Conservation (phyloP, 2,888 invertebrate species). For the Phorcus lineatus region DNA sequence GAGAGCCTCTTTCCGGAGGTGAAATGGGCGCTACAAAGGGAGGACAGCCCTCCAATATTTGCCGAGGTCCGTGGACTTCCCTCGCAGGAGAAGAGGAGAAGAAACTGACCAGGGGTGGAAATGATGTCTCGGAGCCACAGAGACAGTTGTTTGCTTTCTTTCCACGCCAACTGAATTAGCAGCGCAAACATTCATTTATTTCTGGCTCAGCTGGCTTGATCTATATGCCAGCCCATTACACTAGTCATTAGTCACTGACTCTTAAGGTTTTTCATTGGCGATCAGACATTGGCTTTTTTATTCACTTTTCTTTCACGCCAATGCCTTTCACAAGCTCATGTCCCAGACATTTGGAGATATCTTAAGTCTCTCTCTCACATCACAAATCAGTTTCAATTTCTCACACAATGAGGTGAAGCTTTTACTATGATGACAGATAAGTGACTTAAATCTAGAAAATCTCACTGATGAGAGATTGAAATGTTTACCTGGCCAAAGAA, state of each 20-base stretch:
- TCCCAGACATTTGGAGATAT: constrained; percentile 14
- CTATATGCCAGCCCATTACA: constrained; percentile 15
- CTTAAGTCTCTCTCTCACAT: constrained; percentile 8
- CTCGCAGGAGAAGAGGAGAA: constrained; percentile 5
- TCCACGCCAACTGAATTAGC: constrained; percentile 25
- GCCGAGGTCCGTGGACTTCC: constrained; percentile 15
- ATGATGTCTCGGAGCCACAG: constrained; percentile 23
- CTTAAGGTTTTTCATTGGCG: neutral
- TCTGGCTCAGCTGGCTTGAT: neutral
- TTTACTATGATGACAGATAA: neutral
- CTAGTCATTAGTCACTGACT: constrained; percentile 7
- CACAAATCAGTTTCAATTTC: constrained; percentile 19
- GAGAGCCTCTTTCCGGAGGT: constrained; percentile 27
- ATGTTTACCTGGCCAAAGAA: neutral
- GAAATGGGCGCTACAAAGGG: constrained; percentile 26
- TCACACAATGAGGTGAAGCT: neutral
- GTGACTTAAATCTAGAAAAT: constrained; percentile 7
- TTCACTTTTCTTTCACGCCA: neutral
- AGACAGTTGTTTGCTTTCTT: constrained; percentile 29
- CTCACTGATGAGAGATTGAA: neutral
- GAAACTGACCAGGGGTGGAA: constrained; percentile 28
- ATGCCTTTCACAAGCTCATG: constrained; percentile 12
- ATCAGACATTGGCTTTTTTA: neutral
- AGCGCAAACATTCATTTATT: constrained; percentile 28
- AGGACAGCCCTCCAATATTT: constrained; percentile 26